A percentile compares a stretch with the other conserved stretches of the same genome.
phyloP scores from a whole-genome alignment of 92 coral and sea anemone species.

The Palythoa grandiflora region DNA sequence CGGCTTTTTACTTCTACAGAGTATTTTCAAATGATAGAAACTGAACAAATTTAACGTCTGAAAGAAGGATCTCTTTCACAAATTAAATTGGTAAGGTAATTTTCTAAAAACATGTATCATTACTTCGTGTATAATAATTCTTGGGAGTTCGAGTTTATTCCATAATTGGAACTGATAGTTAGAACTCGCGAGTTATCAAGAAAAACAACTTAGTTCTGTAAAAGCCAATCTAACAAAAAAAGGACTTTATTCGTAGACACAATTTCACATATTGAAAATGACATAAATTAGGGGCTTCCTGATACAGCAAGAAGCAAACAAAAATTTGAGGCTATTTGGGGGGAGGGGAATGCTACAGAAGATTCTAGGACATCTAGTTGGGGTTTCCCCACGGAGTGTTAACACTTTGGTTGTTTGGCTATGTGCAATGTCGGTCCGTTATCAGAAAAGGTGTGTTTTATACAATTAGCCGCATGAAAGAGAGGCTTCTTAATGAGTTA shows the following conservation, averaged over 20 bases:
- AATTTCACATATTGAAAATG: not conserved
- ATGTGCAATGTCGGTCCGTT: not conserved
- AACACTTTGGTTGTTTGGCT: not conserved
- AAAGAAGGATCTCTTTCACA: not conserved
- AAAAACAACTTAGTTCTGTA: not conserved
- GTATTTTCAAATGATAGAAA: not conserved
- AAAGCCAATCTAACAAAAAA: slow-evolving; percentile 7
- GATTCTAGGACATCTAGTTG: not conserved
- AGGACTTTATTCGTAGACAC: not conserved
- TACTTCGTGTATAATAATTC: not conserved
- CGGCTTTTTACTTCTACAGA: not conserved
- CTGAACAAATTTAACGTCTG: not conserved
- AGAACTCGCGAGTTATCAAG: slow-evolving; percentile 10
- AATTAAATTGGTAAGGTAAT: not conserved
- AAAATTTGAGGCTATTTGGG: too few relatives aligned
- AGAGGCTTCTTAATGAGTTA: not conserved
- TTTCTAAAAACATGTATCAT: not conserved
- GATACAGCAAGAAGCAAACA: too few relatives aligned
- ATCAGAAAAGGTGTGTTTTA: not conserved
- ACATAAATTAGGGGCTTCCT: not conserved
- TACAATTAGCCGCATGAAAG: not conserved
- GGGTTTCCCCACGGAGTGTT: slow-evolving; percentile 4
- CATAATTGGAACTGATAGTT: not conserved
- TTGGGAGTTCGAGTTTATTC: not conserved
- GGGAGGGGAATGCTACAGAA: not conserved